Evolutionary conservation across 2,113 vertebrate species (phyloP), one percentile per base, ranked within the genome.

Genomic region (Gila orcuttii): DNA sequence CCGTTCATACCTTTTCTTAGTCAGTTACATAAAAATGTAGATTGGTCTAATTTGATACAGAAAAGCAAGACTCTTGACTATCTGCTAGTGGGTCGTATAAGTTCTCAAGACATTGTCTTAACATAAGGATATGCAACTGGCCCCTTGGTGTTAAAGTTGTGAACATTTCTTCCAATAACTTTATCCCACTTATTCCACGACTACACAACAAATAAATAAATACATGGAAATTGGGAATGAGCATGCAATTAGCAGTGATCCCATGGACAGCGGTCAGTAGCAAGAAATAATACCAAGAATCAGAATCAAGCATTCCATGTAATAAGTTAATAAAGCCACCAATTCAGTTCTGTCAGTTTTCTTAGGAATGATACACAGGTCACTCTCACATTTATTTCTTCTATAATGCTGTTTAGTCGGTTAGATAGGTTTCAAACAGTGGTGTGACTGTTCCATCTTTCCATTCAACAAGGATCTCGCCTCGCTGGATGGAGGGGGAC

Each of bases 391-490:
- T 19, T 33, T 9, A 71, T 4, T 42, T 71, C 21, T n/a, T 71
- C 21, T 42, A 71, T 42, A 2, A 73, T 23, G 11, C 47, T 2
- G 19, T 47, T 90, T 87, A 90, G 69, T 86, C 75, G 21, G 87
- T 83, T 73, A 89, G 39, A 78, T 89, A 94, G 59, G 89, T 93
- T 74, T 96, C 95, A 42, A 96, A 97, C 59, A 97, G 93, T 4
- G 95, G 96, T 1, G 96, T 97, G 71, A 97, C 88, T 0, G 93
- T 96, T 25, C 96, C 95, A 0, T 97, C 95, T 86, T 97, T 97
- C 96, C 95, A 97, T 87, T 96, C 94, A 0, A 97, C 95, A 64
- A 96, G 92, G 89, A 96, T 97, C 90, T 97, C 95, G 45, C 96
- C 96, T 0, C 33, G 94, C 47, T 92, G 94, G 39, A 95, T 85